phyloP scores from a whole-genome alignment of 2,888 invertebrate species.

The Eupithecia abbreviata region DNA sequence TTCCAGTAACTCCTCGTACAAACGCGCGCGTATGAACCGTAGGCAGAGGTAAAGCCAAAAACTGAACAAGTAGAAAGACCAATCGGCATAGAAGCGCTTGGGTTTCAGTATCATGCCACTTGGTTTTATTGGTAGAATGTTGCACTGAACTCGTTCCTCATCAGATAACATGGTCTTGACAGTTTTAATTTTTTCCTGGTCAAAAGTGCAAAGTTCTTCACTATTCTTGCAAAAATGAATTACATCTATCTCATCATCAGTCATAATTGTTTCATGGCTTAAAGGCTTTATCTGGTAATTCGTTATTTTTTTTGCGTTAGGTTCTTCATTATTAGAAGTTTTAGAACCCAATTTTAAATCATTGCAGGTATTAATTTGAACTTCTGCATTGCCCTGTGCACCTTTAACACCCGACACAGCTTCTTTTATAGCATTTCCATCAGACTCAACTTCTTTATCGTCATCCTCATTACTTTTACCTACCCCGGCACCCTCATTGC shows the following conservation, averaged over 20 bases:
- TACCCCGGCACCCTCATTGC: background rate
- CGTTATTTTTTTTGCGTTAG: no score
- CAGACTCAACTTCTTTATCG: background rate
- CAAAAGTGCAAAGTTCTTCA: background rate
- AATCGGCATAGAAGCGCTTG: slow-evolving; percentile 4
- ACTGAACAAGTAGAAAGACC: slow-evolving; percentile 4
- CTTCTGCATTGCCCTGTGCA: background rate
- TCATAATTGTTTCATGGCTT: background rate
- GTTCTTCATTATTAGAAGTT: no score
- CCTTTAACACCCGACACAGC: background rate
- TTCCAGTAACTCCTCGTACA: background rate
- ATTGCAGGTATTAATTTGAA: background rate
- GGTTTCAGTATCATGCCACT: background rate
- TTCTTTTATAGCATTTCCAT: background rate
- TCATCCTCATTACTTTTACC: background rate
- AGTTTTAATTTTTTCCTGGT: background rate
- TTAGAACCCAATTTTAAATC: background rate
- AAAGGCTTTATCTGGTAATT: background rate
- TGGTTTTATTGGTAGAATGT: background rate
- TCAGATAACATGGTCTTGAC: background rate
- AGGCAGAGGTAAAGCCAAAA: slow-evolving; percentile 9
- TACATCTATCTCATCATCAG: background rate
- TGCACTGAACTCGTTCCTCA: background rate
- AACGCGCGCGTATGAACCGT: background rate
- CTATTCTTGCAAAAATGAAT: background rate